Conservation (phyloP, 92 coral and sea anemone genomes). For the Palythoa caribaeorum region DNA sequence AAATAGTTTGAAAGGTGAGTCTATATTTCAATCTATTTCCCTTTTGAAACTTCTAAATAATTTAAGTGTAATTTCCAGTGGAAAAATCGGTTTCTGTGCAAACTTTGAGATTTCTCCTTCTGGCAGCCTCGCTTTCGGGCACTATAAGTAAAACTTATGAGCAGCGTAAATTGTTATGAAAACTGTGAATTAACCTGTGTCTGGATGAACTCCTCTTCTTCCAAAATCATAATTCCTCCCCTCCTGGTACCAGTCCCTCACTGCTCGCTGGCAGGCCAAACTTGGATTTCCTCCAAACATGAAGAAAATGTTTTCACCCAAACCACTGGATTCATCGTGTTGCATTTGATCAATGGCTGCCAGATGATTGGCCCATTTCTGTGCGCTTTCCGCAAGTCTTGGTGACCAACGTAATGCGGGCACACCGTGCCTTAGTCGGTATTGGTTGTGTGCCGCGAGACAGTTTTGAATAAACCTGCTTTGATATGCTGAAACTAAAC, state of each 20-base stretch:
- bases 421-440: conserved; percentile 74
- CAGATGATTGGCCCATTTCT: conserved; percentile 93
- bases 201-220: conserved; percentile 63
- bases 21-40: no score
- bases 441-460: conserved; percentile 76
- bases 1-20: no score
- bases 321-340: conserved; percentile 66
- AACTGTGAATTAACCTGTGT: conserved; percentile 70
- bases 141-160: no score
- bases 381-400: conserved; percentile 78
- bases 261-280: conserved; percentile 88
- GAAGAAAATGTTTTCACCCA: conserved; percentile 84
- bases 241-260: conserved; percentile 88
- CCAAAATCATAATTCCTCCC: conserved; percentile 76
- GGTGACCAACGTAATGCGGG: conserved; percentile 78
- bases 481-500: conserved; percentile 32
- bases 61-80: no score
- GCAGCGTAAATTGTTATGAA: neutral
- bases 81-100: no score
- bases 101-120: no score
- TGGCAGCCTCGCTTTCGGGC: no score
- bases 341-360: conserved; percentile 93
- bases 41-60: no score
- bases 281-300: conserved; percentile 91
- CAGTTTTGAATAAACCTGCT: conserved; percentile 65